A percentile compares a stretch with the other conserved stretches of the same genome.
phyloP scores from a whole-genome alignment of 2,113 vertebrate species.

The Pangasianodon gigas region DNA sequence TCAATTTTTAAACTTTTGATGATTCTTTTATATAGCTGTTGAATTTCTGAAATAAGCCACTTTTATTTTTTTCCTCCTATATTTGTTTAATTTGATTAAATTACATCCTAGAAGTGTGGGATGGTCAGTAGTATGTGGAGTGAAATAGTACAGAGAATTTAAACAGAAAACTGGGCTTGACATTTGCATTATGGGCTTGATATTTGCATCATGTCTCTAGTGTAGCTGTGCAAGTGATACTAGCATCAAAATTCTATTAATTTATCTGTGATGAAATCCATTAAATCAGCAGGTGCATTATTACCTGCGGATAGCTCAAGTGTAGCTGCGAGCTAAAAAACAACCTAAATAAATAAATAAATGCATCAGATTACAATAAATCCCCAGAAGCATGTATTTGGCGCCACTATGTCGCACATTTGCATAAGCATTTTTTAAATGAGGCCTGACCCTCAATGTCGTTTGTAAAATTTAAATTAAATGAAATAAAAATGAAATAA shows the following conservation, averaged over 20 bases:
- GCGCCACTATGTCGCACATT: background rate
- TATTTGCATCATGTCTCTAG: constrained; percentile 1
- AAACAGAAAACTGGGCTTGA: constrained; percentile 30
- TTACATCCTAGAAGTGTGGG: background rate
- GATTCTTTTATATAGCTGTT: background rate
- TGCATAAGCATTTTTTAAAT: background rate
- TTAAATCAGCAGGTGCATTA: constrained; percentile 11
- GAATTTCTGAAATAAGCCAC: background rate
- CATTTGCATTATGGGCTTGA: constrained; percentile 39
- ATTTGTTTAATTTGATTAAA: background rate
- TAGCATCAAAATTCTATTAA: background rate
- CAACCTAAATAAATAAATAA: constrained; percentile 10
- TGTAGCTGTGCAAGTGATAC: background rate
- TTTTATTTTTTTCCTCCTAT: background rate
- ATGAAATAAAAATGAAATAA: background rate
- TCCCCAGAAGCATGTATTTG: background rate
- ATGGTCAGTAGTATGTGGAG: background rate
- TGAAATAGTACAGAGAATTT: background rate
- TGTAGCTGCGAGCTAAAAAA: background rate
- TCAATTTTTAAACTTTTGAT: background rate
- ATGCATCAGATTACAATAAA: constrained; percentile 8
- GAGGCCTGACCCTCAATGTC: background rate
- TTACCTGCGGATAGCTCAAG: constrained; percentile 3
- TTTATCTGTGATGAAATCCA: constrained; percentile 13
- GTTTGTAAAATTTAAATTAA: background rate